Evolutionary conservation across 2,888 invertebrate species (phyloP), one percentile per base, ranked within the genome.

Genomic region (Nemurella pictetii): DNA sequence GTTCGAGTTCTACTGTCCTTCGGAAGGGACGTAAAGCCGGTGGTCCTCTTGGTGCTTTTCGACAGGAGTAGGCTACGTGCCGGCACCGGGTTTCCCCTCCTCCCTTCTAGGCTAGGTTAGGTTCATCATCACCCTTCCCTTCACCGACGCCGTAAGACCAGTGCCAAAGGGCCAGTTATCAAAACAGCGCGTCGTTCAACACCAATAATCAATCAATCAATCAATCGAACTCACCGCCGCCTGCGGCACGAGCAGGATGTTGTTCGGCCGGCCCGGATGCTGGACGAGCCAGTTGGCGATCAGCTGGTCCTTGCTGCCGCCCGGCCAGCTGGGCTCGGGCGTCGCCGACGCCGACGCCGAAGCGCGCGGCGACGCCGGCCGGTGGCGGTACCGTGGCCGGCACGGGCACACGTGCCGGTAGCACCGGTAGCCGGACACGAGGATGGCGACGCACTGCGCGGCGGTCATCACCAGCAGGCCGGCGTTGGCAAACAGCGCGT

Each of bases 401-500:
- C 87, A 87, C 15, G 87, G 86, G n/a, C 87, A 87, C 80, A 88
- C 88, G 7, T 86, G 87, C 32, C 86, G 85, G 84, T 88, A 88
- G 84, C 88, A 87, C 32, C 87, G 87, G 55, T 87, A 87, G 0
- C 86, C 87, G 2, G 88, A 86, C 82, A 87, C 85, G 36, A 87
- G 86, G 15, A 93, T 92, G 73, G 92, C 91, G 86, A 93, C 88
- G 88, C 93, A 93, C 89, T 94, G 94, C 26, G 92, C 90, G 0
- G 91, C 89, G 12, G 93, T 93, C 28, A 93, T 91, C 86, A 94
- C 90, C 81, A 94, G 91, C 5, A 95, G 90, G 0, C 93, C 93
- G 85, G 93, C 92, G 90, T 94, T 94, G 15, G 93, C 92, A 32
- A 94, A 89, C 80, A 94, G 91, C 0, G 93, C 93, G 0, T 93